A percentile compares a stretch with the other conserved stretches of the same genome.
Conservation (phyloP, 1,140 invertebrate genomes). For the Cryptotermes secundus region DNA sequence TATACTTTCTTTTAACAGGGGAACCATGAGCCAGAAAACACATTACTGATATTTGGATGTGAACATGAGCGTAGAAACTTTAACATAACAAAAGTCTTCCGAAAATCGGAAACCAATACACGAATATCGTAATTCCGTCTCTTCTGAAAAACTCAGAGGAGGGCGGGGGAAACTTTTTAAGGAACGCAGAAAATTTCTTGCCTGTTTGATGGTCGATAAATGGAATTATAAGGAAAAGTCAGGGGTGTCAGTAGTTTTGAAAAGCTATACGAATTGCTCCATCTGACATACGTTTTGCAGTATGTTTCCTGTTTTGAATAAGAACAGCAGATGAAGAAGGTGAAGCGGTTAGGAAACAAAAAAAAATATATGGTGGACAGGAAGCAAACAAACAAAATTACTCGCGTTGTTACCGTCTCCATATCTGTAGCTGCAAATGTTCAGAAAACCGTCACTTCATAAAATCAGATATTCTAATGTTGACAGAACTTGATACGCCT, state of each 20-base stretch:
- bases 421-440: too few species aligned
- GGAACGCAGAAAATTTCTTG: neutral
- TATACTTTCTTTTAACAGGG: neutral
- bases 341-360: too few species aligned
- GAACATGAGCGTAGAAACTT: conserved; percentile 7
- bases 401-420: too few species aligned
- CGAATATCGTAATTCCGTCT: neutral
- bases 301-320: too few species aligned
- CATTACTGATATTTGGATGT: conserved; percentile 10
- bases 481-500: too few species aligned
- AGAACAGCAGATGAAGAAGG: too few species aligned
- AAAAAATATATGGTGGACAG: too few species aligned
- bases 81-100: neutral
- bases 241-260: neutral
- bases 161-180: neutral
- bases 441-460: too few species aligned
- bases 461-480: too few species aligned
- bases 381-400: too few species aligned
- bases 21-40: neutral
- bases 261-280: neutral
- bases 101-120: conserved; percentile 6
- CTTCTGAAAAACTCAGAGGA: neutral
- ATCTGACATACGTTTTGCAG: neutral
- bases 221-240: neutral
- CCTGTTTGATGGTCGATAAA: neutral